Evolutionary conservation across 2,888 invertebrate genomes (phyloP), one percentile per base, ranked within the genome.

Genomic region (Cryptus viduatorius): DNA sequence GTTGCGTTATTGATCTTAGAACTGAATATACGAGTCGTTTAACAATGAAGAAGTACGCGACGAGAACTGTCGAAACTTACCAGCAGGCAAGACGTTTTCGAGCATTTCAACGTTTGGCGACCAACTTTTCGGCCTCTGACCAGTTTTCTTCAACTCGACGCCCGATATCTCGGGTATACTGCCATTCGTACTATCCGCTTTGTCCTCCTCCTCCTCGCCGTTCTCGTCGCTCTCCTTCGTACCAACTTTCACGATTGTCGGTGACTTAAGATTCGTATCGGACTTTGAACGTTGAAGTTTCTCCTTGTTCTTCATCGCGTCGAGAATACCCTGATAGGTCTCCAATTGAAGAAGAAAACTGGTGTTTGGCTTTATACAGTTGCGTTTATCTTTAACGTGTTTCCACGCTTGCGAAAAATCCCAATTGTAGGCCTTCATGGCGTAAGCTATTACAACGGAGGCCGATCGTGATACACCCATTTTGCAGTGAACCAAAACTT

Each of bases 391-490:
- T 94, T 98, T 98, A 0, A 99, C 99, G 94, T 98, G 97, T 85
- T 97, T 96, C 90, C 98, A 95, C 1, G 99, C 98, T 90, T 97
- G 96, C 84, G 97, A 96, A 91, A 99, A 97, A 91, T 98, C 97
- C 98, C 98, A 98, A 92, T 98, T 97, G 94, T 97, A 97, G 24
- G 98, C 98, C 94, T 99, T 99, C 99, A 99, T 99, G 31, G 98
- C 98, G 94, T 98, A 99, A 0, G 99, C 99, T 91, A 99, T 98
- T 37, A 99, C 99, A 37, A 99, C 99, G 2, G 99, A 99, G 4
- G 99, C 99, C 31, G 99, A 99, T 87, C 99, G 95, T 94, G 99
- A 99, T 85, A 99, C 98, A 31, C 99, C 99, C 98, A 99, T 99
- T 95, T 99, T 99, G 94, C 99, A 99, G 94, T 99, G 99, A 72